phyloP scores from a whole-genome alignment of 2,113 vertebrate species.

The Takifugu bimaculatus region DNA sequence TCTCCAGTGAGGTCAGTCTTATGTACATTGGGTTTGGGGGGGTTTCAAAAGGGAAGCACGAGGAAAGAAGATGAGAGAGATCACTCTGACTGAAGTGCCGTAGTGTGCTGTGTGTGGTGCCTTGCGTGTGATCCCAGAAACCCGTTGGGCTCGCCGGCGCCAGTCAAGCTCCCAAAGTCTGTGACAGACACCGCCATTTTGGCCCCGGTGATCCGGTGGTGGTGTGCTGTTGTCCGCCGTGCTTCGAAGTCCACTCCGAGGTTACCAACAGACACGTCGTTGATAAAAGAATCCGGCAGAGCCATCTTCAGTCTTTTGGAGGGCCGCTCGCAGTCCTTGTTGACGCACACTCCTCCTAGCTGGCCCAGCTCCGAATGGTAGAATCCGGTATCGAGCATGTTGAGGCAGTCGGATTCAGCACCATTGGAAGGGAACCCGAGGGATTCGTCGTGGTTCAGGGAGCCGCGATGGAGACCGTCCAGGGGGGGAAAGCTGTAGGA shows the following conservation, averaged over 20 bases:
- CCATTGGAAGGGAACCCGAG: slow-evolving; percentile 85
- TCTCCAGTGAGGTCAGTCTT: slow-evolving; percentile 94
- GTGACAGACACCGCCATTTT: slow-evolving; percentile 98
- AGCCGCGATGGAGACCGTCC: slow-evolving; percentile 84
- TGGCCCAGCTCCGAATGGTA: slow-evolving; percentile 90
- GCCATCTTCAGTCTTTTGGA: slow-evolving; percentile 95
- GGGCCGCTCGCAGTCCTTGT: slow-evolving; percentile 89
- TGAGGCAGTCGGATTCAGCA: slow-evolving; percentile 89
- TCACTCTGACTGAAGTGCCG: slow-evolving; percentile 96
- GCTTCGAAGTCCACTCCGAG: slow-evolving; percentile 91
- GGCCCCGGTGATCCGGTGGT: slow-evolving; percentile 91
- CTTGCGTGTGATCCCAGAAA: slow-evolving; percentile 86
- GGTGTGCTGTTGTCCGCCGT: slow-evolving; percentile 81
- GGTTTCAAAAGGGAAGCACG: slow-evolving; percentile 70
- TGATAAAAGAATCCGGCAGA: slow-evolving; percentile 88
- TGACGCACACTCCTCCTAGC: slow-evolving; percentile 79
- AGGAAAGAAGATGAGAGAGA: slow-evolving; percentile 60
- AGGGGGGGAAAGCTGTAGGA: slow-evolving; percentile 83
- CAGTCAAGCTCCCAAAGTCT: slow-evolving; percentile 89
- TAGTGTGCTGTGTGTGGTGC: slow-evolving; percentile 86
- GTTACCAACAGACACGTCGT: slow-evolving; percentile 89
- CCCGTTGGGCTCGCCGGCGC: slow-evolving; percentile 83
- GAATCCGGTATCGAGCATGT: slow-evolving; percentile 95
- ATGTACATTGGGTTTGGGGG: slow-evolving; percentile 76
- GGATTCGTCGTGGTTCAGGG: slow-evolving; percentile 87